phyloP scores from a whole-genome alignment of 2,888 invertebrate genomes.

The Phyllotreta cruciferae region DNA sequence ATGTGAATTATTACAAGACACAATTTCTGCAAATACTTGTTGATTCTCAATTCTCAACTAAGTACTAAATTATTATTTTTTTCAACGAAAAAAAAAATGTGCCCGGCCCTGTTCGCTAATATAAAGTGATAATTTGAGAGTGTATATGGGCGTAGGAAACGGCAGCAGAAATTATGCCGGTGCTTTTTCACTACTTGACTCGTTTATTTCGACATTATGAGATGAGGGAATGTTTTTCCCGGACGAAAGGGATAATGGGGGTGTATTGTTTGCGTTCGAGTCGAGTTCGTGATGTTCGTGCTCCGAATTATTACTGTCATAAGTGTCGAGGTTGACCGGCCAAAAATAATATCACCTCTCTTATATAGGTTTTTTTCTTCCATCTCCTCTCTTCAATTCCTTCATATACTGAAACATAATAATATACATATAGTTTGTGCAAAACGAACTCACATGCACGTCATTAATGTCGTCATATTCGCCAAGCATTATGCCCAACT shows the following conservation, averaged over 20 bases:
- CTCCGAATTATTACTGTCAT: constrained; percentile 10
- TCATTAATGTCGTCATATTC: too few species aligned
- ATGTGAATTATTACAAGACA: too few species aligned
- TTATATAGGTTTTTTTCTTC: not conserved
- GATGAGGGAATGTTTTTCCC: constrained; percentile 23
- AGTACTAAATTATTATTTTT: too few species aligned
- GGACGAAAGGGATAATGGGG: constrained; percentile 12
- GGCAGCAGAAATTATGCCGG: constrained; percentile 23
- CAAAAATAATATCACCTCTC: not conserved
- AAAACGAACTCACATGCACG: too few species aligned
- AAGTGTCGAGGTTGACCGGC: constrained; percentile 2
- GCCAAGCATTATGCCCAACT: too few species aligned
- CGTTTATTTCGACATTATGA: constrained; percentile 23
- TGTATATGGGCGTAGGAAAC: constrained; percentile 22
- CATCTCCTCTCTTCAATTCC: too few species aligned
- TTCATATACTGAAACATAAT: too few species aligned
- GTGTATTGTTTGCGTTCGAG: constrained; percentile 23
- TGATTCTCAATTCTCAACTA: too few species aligned
- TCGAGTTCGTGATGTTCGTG: constrained; percentile 8
- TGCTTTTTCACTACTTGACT: constrained; percentile 26
- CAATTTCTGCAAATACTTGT: too few species aligned
- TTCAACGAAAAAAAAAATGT: too few species aligned
- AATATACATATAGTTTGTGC: too few species aligned
- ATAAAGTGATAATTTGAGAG: constrained; percentile 24
- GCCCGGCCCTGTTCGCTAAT: constrained; percentile 3